Percentiles rank a stretch among this genome's conserved stretches.
phyloP scores from a whole-genome alignment of 2,888 invertebrate genomes.

The Plemyria rubiginata region DNA sequence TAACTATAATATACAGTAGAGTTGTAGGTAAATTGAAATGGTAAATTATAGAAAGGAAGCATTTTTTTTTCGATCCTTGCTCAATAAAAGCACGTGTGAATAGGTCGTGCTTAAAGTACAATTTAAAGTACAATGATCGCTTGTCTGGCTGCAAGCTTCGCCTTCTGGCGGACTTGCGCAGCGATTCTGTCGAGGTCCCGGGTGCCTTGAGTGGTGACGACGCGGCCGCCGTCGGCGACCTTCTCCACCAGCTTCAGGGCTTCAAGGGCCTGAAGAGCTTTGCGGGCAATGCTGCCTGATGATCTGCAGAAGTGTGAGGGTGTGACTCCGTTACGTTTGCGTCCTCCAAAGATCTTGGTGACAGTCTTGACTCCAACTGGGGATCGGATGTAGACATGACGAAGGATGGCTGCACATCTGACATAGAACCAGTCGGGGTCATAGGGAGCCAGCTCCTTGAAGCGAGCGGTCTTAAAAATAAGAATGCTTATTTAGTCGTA shows the following conservation, averaged over 20 bases:
- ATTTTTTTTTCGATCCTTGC: too few relatives aligned
- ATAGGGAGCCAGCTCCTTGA: slow-evolving; percentile 98
- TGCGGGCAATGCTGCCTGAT: slow-evolving; percentile 95
- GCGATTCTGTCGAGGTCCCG: slow-evolving; percentile 99
- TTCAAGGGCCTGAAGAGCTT: slow-evolving; percentile 97
- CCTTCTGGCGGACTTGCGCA: slow-evolving; percentile 93
- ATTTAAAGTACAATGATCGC: slow-evolving; percentile 81
- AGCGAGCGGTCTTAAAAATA: slow-evolving; percentile 97
- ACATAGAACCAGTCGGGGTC: slow-evolving; percentile 99
- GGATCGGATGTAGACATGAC: slow-evolving; percentile 97
- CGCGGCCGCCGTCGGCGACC: slow-evolving; percentile 94
- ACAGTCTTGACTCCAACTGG: slow-evolving; percentile 98
- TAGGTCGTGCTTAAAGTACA: too few relatives aligned
- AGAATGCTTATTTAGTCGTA: too few relatives aligned
- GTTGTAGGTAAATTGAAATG: too few relatives aligned
- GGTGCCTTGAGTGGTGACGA: slow-evolving; percentile 95
- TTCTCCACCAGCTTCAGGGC: slow-evolving; percentile 96
- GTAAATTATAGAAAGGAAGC: too few relatives aligned
- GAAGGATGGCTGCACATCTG: slow-evolving; percentile 96
- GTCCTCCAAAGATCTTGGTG: slow-evolving; percentile 98
- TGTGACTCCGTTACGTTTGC: slow-evolving; percentile 97
- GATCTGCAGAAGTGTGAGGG: slow-evolving; percentile 98
- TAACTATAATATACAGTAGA: too few relatives aligned
- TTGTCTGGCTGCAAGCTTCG: slow-evolving; percentile 85
- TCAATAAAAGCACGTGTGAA: too few relatives aligned